These are phyloP conservation scores for Aphelinus atriplicis DNA, from an alignment of 1,140 invertebrate species.

Conservation along the genomic window DNA sequence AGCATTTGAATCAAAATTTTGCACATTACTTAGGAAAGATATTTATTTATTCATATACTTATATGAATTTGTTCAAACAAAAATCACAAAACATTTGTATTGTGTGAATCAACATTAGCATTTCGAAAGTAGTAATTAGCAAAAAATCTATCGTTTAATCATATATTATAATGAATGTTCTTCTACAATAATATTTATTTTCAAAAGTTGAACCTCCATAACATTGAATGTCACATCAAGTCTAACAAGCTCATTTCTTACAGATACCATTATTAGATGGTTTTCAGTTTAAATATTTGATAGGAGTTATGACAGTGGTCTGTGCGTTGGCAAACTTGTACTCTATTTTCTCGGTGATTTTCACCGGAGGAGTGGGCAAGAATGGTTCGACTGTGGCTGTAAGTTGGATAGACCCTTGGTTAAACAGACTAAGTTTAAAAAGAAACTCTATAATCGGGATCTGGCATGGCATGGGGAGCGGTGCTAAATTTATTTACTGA, in stretches of 20 bases:
- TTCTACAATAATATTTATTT: neutral
- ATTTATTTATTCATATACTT: too few relatives aligned
- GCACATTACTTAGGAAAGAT: too few relatives aligned
- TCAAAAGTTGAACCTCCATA: slow-evolving; percentile 3
- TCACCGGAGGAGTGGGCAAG: slow-evolving; percentile 94
- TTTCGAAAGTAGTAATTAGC: too few relatives aligned
- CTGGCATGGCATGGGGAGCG: slow-evolving; percentile 64
- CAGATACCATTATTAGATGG: slow-evolving; percentile 69
- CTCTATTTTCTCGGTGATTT: slow-evolving; percentile 80
- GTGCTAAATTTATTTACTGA: slow-evolving; percentile 53
- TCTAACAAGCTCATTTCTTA: slow-evolving; percentile 56
- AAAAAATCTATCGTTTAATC: neutral
- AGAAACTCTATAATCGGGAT: slow-evolving; percentile 47
- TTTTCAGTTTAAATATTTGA: slow-evolving; percentile 78
- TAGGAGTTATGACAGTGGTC: slow-evolving; percentile 76
- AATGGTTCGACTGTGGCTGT: slow-evolving; percentile 92
- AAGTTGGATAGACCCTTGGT: slow-evolving; percentile 68
- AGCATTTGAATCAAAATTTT: too few relatives aligned
- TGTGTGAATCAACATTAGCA: too few relatives aligned
- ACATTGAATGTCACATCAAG: slow-evolving; percentile 23
- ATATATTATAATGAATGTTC: slow-evolving; percentile 1
- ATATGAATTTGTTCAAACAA: too few relatives aligned
- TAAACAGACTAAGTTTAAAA: slow-evolving; percentile 51
- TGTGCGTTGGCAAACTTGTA: slow-evolving; percentile 76
- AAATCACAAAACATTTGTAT: too few relatives aligned